These are phyloP conservation scores for Alloplasta piceator DNA, from an alignment of 2,888 invertebrate species.

Conservation along the genomic window DNA sequence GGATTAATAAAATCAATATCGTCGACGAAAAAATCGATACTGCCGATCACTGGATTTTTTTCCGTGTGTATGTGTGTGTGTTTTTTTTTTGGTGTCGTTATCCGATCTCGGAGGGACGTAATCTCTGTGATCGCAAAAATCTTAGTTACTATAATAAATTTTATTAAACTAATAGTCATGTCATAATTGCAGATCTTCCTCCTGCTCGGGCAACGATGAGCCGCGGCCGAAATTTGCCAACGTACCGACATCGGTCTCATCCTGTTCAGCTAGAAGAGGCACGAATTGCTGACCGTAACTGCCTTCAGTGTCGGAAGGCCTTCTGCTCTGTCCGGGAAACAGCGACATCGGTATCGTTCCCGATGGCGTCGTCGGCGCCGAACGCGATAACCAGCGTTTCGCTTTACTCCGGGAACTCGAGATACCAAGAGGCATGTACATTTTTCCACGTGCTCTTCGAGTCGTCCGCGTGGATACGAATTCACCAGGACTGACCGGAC, in stretches of 20 bases:
- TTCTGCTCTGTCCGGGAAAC: conserved; percentile 83
- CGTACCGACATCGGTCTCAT: conserved; percentile 75
- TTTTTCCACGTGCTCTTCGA: conserved; percentile 81
- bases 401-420: conserved; percentile 75
- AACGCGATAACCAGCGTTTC: conserved; percentile 88
- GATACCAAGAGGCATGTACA: conserved; percentile 84
- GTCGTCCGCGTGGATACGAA: conserved; percentile 72
- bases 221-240: conserved; percentile 66
- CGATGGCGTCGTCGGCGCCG: conserved; percentile 92
- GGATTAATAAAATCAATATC: too few species aligned
- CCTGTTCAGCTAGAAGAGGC: conserved; percentile 80
- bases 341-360: conserved; percentile 88
- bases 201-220: conserved; percentile 69
- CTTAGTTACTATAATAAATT: conserved; percentile 12
- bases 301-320: conserved; percentile 76
- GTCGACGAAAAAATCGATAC: too few species aligned
- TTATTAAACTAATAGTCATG: conserved; percentile 62
- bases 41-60: too few species aligned
- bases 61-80: too few species aligned
- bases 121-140: conserved; percentile 33
- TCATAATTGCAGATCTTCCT: conserved; percentile 71
- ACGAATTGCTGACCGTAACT: conserved; percentile 78
- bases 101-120: conserved; percentile 12
- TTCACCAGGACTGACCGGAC: conserved; percentile 77
- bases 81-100: conserved; percentile 30